Base-by-base conservation (phyloP, 2,113 vertebrate species). In the Ceyx margarethae region DNA sequence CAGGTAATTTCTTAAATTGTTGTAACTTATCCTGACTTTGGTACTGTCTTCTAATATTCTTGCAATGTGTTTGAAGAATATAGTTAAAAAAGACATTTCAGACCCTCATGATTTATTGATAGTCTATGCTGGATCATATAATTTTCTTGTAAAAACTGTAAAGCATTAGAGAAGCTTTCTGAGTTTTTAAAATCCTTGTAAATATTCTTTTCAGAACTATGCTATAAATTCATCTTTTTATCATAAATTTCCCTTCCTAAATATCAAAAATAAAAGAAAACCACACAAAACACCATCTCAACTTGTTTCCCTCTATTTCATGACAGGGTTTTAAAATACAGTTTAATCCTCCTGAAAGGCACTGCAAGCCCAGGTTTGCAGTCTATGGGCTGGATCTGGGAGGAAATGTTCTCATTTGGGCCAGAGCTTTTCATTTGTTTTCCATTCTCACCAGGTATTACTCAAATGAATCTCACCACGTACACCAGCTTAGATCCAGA, bases 141-240 rank as follows among this genome's bases (percentile, higher is more conserved):
- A 54, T 87, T 95, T 88, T 74, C n/a, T 40, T 75, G n/a, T 54
- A n/a, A n/a, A n/a, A n/a, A n/a, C n/a, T n/a, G n/a, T n/a, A n/a
- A n/a, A 2, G 51, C 46, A 56, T 92, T 83, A 89, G 74, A 76
- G 83, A 91, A 80, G 69, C 65, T 67, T 93, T 94, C 61, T 28
- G 68, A 83, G 84, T 57, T 91, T 89, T 82, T 40, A 33, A 95
- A 91, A 75, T 91, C 79, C 81, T 91, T 3, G 0, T 90, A 94
- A 94, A 93, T 61, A 76, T 82, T 94, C 71, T 80, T 93, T 87
- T 93, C 73, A 87, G 83, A 89, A 53, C 58, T 50, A 46, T 26
- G 22, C 45, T 45, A 68, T 81, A 93, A 93, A 91, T 89, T 65
- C 82, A 61, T 46, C 62, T 75, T 87, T 90, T 85, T 87, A 65